Evolutionary conservation across 2,113 vertebrate species (phyloP), one percentile per base, ranked within the genome.

Genomic region (Amphiprion ocellaris): DNA sequence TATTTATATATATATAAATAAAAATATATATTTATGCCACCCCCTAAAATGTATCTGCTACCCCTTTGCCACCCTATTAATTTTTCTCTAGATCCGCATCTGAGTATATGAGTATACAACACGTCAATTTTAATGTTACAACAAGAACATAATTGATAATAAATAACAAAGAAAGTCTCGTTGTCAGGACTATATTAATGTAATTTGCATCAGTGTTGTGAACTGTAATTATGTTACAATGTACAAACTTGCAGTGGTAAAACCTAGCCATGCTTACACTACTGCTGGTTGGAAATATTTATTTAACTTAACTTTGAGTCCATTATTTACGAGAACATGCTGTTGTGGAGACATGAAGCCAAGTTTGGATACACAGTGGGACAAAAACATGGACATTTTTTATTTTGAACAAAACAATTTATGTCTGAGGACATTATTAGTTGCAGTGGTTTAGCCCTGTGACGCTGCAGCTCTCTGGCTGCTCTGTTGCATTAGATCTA

Each of bases 401-500:
- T 26, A 15, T 54, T 24, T n/a, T 19, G 15, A 61, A 64, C 26
- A 24, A 53, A 64, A 33, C 26, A 17, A n/a, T 30, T 46, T 52
- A 37, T 49, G 23, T 30, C 59, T 63, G 56, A 81, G 84, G 85
- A 85, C 83, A 61, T 65, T 44, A 74, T 82, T 62, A 63, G 84
- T 86, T 78, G 76, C 39, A 86, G 82, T 82, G 82, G 79, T 82
- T 93, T 78, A 82, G 61, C 33, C 77, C 63, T 83, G 33, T 68
- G 56, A 69, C 54, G 8, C 26, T 54, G 9, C 11, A 39, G 39
- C 37, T 64, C 50, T 72, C 37, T 1, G 12, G 0, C 30, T 81
- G 80, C 71, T 62, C 78, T 58, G 11, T 60, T 84, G 67, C 69
- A 69, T 89, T 82, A 86, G 81, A 87, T 69, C 64, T 53, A 1